Evolutionary conservation across 2,888 invertebrate species (phyloP), one percentile per base, ranked within the genome.

Genomic region (Theretra japonica): DNA sequence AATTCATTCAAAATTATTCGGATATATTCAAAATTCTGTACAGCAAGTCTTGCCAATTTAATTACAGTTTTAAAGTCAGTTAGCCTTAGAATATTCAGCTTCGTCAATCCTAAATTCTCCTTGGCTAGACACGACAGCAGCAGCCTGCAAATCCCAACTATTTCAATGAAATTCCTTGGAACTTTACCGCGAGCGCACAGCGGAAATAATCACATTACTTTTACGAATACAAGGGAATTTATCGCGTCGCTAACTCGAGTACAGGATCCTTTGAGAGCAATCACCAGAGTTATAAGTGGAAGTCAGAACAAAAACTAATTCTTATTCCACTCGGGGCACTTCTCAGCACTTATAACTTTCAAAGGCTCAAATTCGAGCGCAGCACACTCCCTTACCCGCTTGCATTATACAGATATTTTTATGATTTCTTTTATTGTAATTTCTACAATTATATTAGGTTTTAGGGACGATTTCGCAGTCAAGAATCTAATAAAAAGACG

Each of bases 311-410:
- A 75, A 77, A 78, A 77, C 79, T 81, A 75, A 82, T 86, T 86
- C 78, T 74, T 79, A 84, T 86, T 82, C 86, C 73, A 73, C 76
- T 70, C 60, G 71, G 73, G 79, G 50, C 70, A 70, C 70, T 70
- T 76, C 71, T 70, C 71, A 73, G 72, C 80, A 82, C 80, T 85
- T 86, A 81, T 80, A 82, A 83, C 77, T 84, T 83, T 77, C 70
- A 75, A 79, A 73, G 73, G 72, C 71, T 68, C 71, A 74, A 76
- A 73, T 74, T 76, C 72, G 72, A 73, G 30, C 59, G 60, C 60
- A 53, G 70, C 53, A 62, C 50, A 60, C 50, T 50, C 50, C 50
- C 71, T 53, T 71, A 73, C 73, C 62, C 70, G 69, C 65, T 73
- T 62, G 53, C 53, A 69, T 21, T 65, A 65, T 23, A 48, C 65